Conservation (phyloP, 92 coral and sea anemone genomes). For the Phenganax stokvisi region DNA sequence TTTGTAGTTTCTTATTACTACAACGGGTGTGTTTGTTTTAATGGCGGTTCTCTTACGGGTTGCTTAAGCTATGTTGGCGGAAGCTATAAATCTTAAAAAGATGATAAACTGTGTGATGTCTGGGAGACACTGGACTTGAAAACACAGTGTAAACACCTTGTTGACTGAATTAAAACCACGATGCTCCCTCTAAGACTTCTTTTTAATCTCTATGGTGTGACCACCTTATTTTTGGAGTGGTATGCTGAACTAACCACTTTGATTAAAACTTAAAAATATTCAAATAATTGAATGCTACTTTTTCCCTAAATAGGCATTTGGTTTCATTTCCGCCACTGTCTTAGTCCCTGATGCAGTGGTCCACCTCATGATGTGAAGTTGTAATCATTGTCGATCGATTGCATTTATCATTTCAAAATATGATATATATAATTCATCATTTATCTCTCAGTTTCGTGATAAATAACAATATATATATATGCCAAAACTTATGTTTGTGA, state of each 20-base stretch:
- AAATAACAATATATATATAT: no score
- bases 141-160: conserved; percentile 13
- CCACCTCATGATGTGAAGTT: not conserved
- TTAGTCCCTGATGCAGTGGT: not conserved
- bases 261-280: not conserved
- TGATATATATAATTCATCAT: not conserved
- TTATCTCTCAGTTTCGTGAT: not conserved
- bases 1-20: no score
- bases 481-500: no score
- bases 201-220: no score
- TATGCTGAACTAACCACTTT: not conserved
- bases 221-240: not conserved
- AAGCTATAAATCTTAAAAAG: conserved; percentile 7
- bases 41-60: conserved; percentile 3
- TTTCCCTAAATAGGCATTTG: not conserved
- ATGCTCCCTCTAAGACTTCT: no score
- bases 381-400: not conserved
- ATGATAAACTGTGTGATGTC: not conserved
- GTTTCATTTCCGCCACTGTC: not conserved
- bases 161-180: not conserved
- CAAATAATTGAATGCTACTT: not conserved
- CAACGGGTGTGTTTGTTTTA: not conserved
- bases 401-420: not conserved
- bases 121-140: not conserved
- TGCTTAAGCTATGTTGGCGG: conserved; percentile 28